Evolutionary conservation across 2,797 vertebrate species (phyloP).

Genomic region (Gobionotothen gibberifrons): DNA sequence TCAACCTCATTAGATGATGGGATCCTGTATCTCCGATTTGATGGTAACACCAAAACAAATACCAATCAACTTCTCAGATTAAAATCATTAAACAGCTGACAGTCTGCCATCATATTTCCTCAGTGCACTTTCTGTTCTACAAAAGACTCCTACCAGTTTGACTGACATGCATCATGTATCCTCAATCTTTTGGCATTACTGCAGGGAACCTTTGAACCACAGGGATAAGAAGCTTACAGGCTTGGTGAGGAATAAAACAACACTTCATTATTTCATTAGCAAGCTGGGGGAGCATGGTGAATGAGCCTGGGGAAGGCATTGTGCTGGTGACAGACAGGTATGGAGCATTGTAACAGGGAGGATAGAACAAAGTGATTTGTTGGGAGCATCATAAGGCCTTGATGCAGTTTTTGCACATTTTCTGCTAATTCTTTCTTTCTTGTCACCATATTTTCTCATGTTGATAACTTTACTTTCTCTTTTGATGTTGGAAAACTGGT

Average conservation of each 20-base stretch:
- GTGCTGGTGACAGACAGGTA: conserved; percentile 23
- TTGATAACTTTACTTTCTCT: background rate
- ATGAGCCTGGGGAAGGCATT: background rate
- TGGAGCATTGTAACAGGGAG: background rate
- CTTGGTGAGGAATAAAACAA: conserved; percentile 50
- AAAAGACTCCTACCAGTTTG: background rate
- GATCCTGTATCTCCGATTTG: no score
- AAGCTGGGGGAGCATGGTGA: conserved; percentile 50
- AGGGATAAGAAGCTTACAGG: conserved; percentile 74
- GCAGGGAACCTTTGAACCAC: conserved; percentile 66
- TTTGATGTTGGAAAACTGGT: no score
- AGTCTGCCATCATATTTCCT: background rate
- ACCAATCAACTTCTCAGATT: no score
- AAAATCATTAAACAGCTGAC: background rate
- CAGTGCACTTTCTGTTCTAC: background rate
- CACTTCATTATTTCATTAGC: conserved; percentile 63
- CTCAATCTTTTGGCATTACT: conserved; percentile 38
- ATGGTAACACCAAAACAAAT: background rate
- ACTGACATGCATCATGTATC: conserved; percentile 12
- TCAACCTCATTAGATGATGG: no score
- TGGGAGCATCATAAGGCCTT: no score
- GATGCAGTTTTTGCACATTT: background rate
- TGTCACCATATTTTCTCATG: background rate
- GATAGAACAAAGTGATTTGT: background rate
- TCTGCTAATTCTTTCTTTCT: background rate